These are phyloP conservation scores for Lasioglossum albipes DNA, from an alignment of 1,140 invertebrate genomes.

Conservation along the genomic window DNA sequence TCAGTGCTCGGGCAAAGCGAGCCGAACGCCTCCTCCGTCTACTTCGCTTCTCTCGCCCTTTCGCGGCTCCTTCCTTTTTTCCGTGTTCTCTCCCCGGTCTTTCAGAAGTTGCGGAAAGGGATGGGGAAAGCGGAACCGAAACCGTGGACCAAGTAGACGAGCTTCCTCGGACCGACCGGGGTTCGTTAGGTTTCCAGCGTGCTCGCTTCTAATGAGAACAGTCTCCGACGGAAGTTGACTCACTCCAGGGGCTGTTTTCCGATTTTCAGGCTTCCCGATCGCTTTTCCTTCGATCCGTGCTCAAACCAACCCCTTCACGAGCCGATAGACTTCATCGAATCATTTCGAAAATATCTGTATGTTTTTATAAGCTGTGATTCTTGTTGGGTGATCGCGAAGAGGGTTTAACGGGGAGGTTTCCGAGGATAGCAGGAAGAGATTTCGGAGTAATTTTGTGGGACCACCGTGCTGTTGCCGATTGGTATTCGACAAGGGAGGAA, in stretches of 20 bases:
- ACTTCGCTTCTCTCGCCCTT: slow-evolving; percentile 25
- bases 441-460: slow-evolving; percentile 1
- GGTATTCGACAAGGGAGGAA: background rate
- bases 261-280: too few relatives aligned
- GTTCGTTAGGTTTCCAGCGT: slow-evolving; percentile 28
- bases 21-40: slow-evolving; percentile 71
- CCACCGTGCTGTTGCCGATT: background rate
- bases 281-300: too few relatives aligned
- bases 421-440: too few relatives aligned
- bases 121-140: slow-evolving; percentile 7
- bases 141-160: background rate
- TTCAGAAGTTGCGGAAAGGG: slow-evolving; percentile 11
- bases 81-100: slow-evolving; percentile 1
- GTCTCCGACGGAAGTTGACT: too few relatives aligned
- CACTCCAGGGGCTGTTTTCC: too few relatives aligned
- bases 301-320: too few relatives aligned
- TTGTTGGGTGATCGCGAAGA: too few relatives aligned
- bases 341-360: too few relatives aligned
- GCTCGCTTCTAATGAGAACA: slow-evolving; percentile 35
- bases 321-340: too few relatives aligned
- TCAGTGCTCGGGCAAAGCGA: slow-evolving; percentile 78
- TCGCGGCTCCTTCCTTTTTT: slow-evolving; percentile 40
- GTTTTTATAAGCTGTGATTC: too few relatives aligned
- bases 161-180: background rate
- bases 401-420: too few relatives aligned